These are phyloP conservation scores for Sesia apiformis DNA, from an alignment of 2,888 invertebrate genomes.

Conservation along the genomic window DNA sequence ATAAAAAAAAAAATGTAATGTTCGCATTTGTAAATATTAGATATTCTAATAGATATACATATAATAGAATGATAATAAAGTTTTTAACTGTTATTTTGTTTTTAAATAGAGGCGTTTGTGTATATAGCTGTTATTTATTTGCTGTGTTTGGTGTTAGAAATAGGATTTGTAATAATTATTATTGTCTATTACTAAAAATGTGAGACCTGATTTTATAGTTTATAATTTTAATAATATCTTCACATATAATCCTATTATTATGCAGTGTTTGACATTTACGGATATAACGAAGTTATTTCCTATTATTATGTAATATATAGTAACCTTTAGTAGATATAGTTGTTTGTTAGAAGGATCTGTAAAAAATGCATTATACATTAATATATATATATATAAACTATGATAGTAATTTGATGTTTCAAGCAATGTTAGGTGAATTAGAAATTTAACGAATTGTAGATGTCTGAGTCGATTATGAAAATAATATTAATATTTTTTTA, in stretches of 20 bases:
- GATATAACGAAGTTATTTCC: constrained; percentile 6
- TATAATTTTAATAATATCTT: constrained; percentile 4
- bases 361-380: constrained; percentile 28
- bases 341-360: constrained; percentile 15
- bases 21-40: constrained; percentile 14
- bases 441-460: constrained; percentile 19
- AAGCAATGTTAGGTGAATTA: constrained; percentile 46
- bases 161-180: not conserved
- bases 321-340: constrained; percentile 19
- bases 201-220: constrained; percentile 40
- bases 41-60: constrained; percentile 5
- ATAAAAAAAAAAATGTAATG: not conserved
- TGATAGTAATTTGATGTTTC: constrained; percentile 34
- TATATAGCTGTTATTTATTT: constrained; percentile 49
- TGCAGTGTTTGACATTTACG: constrained; percentile 3
- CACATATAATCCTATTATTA: not conserved
- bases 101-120: constrained; percentile 34
- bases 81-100: constrained; percentile 17
- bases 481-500: constrained; percentile 6
- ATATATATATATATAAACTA: not conserved
- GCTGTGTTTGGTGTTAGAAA: constrained; percentile 63
- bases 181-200: constrained; percentile 16
- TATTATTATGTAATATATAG: not conserved
- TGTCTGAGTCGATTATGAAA: constrained; percentile 30
- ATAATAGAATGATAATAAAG: constrained; percentile 14